Percentiles rank a stretch among this genome's conserved stretches.
Evolutionary conservation across 2,888 invertebrate genomes (phyloP).

Genomic region (Drosophila nr. fundita): DNA sequence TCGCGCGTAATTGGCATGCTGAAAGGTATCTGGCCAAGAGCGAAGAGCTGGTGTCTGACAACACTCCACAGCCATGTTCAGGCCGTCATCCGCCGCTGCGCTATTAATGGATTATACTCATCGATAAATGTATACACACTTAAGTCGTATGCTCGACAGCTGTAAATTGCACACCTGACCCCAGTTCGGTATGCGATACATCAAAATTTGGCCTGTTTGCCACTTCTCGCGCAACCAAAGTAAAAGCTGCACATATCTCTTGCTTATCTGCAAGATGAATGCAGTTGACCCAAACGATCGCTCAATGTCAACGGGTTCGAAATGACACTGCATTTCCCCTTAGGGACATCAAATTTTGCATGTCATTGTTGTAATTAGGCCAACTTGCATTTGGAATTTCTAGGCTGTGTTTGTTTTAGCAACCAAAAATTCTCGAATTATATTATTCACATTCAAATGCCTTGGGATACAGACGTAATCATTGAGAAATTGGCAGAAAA

Average conservation of each 20-base stretch:
- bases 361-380: constrained; percentile 1
- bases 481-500: constrained; percentile 11
- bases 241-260: constrained; percentile 29
- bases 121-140: constrained; percentile 8
- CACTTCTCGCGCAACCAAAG: constrained; percentile 5
- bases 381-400: neutral
- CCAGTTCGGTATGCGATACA: constrained; percentile 45
- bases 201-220: constrained; percentile 48
- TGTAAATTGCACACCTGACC: constrained; percentile 54
- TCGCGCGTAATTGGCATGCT: constrained; percentile 61
- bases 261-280: constrained; percentile 21
- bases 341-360: neutral
- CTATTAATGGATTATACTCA: constrained; percentile 65
- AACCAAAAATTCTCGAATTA: neutral
- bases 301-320: constrained; percentile 34
- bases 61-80: constrained; percentile 37
- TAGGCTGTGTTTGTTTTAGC: neutral
- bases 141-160: constrained; percentile 26
- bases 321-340: neutral
- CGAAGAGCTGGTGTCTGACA: constrained; percentile 43
- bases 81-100: constrained; percentile 30
- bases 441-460: neutral
- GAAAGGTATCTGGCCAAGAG: constrained; percentile 58
- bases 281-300: constrained; percentile 34
- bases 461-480: constrained; percentile 3